Percentiles rank a stretch among this genome's conserved stretches.
Evolutionary conservation across 1,140 invertebrate genomes (phyloP).

Genomic region (Hesperophylax magnus): DNA sequence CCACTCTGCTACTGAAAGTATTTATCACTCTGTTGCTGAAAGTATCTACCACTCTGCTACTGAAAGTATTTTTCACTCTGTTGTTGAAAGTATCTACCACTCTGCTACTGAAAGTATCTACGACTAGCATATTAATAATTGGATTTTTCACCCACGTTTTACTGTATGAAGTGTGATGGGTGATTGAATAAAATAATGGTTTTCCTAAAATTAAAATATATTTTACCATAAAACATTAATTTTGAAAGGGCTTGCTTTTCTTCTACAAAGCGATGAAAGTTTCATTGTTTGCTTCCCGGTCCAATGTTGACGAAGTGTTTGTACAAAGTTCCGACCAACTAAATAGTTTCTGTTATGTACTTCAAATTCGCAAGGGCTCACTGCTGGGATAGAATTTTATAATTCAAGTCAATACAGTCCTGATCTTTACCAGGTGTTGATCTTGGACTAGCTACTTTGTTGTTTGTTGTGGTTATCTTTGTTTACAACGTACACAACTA

Average conservation of each 20-base stretch:
- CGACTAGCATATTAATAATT: too few species aligned
- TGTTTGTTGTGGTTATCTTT: conserved; percentile 35
- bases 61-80: too few species aligned
- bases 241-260: neutral
- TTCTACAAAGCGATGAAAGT: neutral
- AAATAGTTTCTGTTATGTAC: conserved; percentile 23
- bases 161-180: too few species aligned
- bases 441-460: neutral
- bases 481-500: conserved; percentile 4
- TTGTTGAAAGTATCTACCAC: too few species aligned
- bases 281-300: conserved; percentile 11
- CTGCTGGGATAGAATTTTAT: conserved; percentile 44
- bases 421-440: conserved; percentile 18
- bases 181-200: too few species aligned
- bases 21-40: too few species aligned
- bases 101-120: too few species aligned
- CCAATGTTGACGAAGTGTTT: conserved; percentile 38
- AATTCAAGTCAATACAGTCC: conserved; percentile 37
- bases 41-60: too few species aligned
- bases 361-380: conserved; percentile 28
- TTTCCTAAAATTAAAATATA: too few species aligned
- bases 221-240: too few species aligned
- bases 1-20: too few species aligned
- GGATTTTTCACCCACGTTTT: too few species aligned
- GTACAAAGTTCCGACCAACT: conserved; percentile 34